Percentiles rank a stretch among this genome's conserved stretches.
These are phyloP conservation scores for Acheta domesticus DNA, from an alignment of 2,888 invertebrate genomes.

Conservation along the genomic window DNA sequence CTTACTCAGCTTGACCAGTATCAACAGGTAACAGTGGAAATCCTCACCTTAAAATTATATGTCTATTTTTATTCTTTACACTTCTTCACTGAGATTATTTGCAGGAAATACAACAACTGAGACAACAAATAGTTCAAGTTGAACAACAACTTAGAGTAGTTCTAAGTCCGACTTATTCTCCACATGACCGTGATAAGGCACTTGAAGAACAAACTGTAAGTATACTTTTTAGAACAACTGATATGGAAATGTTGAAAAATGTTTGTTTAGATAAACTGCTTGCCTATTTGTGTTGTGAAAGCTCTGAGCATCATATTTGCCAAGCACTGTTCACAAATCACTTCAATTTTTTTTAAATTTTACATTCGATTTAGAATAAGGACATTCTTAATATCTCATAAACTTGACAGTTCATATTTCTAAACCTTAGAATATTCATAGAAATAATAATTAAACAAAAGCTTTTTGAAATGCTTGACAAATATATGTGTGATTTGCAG, in stretches of 20 bases:
- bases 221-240: slow-evolving; percentile 34
- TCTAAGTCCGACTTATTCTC: slow-evolving; percentile 77
- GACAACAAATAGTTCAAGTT: slow-evolving; percentile 79
- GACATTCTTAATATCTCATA: too few relatives aligned
- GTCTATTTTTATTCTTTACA: too few relatives aligned
- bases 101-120: slow-evolving; percentile 76
- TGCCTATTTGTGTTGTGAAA: not conserved
- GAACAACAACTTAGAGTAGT: slow-evolving; percentile 83
- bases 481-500: too few relatives aligned
- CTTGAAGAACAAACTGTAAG: slow-evolving; percentile 86
- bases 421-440: too few relatives aligned
- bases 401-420: too few relatives aligned
- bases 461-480: too few relatives aligned
- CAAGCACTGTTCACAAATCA: too few relatives aligned
- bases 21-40: slow-evolving; percentile 57
- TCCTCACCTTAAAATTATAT: too few relatives aligned
- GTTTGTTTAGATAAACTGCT: not conserved
- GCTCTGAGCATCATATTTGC: not conserved
- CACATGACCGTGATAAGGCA: slow-evolving; percentile 78
- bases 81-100: slow-evolving; percentile 35
- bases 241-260: not conserved
- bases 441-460: too few relatives aligned
- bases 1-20: slow-evolving; percentile 83
- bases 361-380: too few relatives aligned
- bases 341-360: too few relatives aligned